Base-by-base conservation (phyloP, 2,797 vertebrate species). In the Alca torda region DNA sequence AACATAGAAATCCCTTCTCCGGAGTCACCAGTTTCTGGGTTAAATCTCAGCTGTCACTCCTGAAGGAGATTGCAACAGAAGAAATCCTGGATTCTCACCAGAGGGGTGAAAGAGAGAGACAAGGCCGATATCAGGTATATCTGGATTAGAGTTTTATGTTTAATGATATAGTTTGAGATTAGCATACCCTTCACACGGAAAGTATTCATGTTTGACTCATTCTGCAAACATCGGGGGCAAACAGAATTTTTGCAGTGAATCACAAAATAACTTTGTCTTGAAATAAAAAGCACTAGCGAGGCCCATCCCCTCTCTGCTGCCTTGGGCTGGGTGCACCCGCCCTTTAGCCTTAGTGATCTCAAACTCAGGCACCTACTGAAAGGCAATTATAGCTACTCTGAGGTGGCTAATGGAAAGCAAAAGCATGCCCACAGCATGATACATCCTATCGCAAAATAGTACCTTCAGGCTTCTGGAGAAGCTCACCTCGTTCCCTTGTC, bases 171-270 rank as follows among this genome's bases (percentile, higher is more conserved):
- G 50, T 65, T 43, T 57, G 60, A 92, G 59, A 79, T 90, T 88
- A 76, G 35, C 75, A 75, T 69, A 79, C 20, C 26, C 16, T 83
- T 74, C 37, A 2, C 56, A 73, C 30, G 41, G 67, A 67, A 72
- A 85, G 39, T 14, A 13, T 72, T 83, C 56, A 1, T 48, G 65
- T 83, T 96, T 94, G 94, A 93, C 80, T 96, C 94, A 93, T 48
- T 91, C 82, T 78, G 53, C 86, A 93, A 93, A 90, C 80, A 84
- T 11, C 26, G 33, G 54, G 20, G 68, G 45, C 83, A 97, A 94
- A 65, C 60, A 83, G 48, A 79, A 46, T 35, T 86, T 87, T 89
- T 65, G 60, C 60, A 79, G 57, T 88, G 96, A 96, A 94, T 94
- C 88, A 95, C 77, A 76, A 65, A 94, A 75, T 61, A 85, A 72